Evolutionary conservation across 2,113 vertebrate species (phyloP).

Genomic region (Struthio camelus): DNA sequence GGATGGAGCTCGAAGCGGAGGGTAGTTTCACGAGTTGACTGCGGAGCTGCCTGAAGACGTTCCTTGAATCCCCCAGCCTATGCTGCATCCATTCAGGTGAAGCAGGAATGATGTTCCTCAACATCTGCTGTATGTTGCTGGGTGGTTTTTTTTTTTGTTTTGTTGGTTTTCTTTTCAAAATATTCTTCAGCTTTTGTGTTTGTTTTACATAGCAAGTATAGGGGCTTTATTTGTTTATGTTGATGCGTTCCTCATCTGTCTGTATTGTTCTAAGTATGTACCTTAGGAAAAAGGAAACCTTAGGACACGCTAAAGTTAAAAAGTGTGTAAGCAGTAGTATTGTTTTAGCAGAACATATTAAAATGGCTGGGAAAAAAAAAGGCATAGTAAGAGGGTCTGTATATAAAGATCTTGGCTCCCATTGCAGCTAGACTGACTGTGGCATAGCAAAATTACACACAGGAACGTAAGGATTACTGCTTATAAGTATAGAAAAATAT

Average conservation of each 20-base stretch:
- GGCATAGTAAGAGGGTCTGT: background rate
- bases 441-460: background rate
- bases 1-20: rapidly evolving
- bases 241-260: background rate
- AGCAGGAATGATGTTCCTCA: background rate
- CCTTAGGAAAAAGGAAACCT: background rate
- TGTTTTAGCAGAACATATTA: background rate
- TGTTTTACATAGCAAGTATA: background rate
- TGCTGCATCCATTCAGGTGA: background rate
- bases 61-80: background rate
- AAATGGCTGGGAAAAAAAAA: background rate
- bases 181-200: background rate
- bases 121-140: rapidly evolving
- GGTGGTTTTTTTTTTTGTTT: background rate
- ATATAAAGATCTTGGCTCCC: background rate
- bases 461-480: constrained; percentile 19
- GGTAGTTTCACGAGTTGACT: background rate
- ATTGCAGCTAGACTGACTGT: background rate
- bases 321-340: background rate
- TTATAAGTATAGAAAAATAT: background rate
- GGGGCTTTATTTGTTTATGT: background rate
- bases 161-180: background rate
- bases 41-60: background rate
- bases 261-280: background rate
- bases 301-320: background rate